phyloP scores from a whole-genome alignment of 2,888 invertebrate species.

The Epiblema foenella region DNA sequence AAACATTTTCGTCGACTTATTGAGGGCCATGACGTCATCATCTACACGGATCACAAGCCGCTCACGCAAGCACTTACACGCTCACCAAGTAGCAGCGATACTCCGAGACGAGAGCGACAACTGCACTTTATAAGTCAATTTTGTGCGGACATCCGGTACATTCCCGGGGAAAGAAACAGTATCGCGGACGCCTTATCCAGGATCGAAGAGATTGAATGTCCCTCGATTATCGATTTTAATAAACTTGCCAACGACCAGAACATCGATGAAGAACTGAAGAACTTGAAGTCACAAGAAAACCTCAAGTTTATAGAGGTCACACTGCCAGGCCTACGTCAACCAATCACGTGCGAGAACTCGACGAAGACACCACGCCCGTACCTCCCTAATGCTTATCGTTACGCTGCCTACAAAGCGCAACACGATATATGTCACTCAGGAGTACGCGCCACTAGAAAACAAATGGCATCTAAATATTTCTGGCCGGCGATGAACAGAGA shows the following conservation, averaged over 20 bases:
- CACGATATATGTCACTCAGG: conserved; percentile 11
- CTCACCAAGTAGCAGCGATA: conserved; percentile 41
- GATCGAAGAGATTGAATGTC: conserved; percentile 41
- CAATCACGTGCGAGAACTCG: conserved; percentile 3
- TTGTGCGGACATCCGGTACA: conserved; percentile 43
- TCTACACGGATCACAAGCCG: conserved; percentile 48
- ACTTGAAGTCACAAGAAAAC: neutral
- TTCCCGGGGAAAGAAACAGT: conserved; percentile 43
- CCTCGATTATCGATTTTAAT: neutral
- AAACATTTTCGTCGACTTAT: neutral
- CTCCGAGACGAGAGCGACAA: conserved; percentile 46
- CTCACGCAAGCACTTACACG: conserved; percentile 40
- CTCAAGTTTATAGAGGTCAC: neutral
- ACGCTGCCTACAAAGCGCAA: conserved; percentile 2
- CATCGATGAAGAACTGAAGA: neutral
- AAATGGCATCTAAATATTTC: neutral
- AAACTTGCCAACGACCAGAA: neutral
- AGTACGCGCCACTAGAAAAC: neutral
- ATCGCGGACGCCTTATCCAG: conserved; percentile 49
- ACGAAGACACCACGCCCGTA: neutral
- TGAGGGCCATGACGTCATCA: conserved; percentile 29
- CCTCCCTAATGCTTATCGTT: neutral
- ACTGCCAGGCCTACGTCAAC: neutral
- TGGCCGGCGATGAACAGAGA: conserved; percentile 15
- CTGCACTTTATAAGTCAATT: conserved; percentile 48